A percentile compares a stretch with the other conserved stretches of the same genome.
These are phyloP conservation scores for Plebejus anna DNA, from an alignment of 2,888 invertebrate genomes.

Conservation along the genomic window DNA sequence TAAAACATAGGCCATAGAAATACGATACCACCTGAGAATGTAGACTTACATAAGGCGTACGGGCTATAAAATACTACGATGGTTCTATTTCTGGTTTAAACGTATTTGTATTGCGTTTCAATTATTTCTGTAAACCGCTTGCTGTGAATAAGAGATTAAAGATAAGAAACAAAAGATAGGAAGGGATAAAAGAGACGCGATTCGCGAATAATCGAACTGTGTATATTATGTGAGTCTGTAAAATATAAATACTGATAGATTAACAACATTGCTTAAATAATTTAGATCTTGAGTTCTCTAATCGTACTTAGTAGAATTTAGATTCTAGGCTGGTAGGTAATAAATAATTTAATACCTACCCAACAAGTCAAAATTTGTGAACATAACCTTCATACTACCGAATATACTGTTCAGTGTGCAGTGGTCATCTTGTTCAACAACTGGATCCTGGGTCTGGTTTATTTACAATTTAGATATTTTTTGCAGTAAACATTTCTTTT, in stretches of 20 bases:
- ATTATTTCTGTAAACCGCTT: conserved; percentile 17
- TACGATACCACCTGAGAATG: conserved; percentile 59
- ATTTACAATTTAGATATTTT: too few species aligned
- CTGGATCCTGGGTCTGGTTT: too few species aligned
- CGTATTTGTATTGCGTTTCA: conserved; percentile 17
- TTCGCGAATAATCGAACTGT: background rate
- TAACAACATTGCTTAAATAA: too few species aligned
- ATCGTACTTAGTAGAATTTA: too few species aligned
- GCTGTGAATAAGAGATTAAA: background rate
- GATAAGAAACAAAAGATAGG: background rate
- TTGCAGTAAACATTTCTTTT: too few species aligned
- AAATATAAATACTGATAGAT: background rate
- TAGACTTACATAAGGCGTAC: conserved; percentile 30
- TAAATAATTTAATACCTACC: too few species aligned
- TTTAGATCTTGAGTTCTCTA: too few species aligned
- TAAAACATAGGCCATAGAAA: conserved; percentile 35
- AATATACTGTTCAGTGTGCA: too few species aligned
- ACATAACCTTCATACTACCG: too few species aligned
- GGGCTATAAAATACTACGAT: conserved; percentile 31
- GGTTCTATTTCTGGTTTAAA: conserved; percentile 23
- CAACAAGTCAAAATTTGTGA: too few species aligned
- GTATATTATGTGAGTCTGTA: background rate
- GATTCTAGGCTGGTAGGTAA: too few species aligned
- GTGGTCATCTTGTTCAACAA: too few species aligned
- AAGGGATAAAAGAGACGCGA: background rate